Percentiles rank a stretch among this genome's conserved stretches.
These are phyloP conservation scores for Austrofundulus limnaeus DNA, from an alignment of 2,113 vertebrate genomes.

Conservation along the genomic window DNA sequence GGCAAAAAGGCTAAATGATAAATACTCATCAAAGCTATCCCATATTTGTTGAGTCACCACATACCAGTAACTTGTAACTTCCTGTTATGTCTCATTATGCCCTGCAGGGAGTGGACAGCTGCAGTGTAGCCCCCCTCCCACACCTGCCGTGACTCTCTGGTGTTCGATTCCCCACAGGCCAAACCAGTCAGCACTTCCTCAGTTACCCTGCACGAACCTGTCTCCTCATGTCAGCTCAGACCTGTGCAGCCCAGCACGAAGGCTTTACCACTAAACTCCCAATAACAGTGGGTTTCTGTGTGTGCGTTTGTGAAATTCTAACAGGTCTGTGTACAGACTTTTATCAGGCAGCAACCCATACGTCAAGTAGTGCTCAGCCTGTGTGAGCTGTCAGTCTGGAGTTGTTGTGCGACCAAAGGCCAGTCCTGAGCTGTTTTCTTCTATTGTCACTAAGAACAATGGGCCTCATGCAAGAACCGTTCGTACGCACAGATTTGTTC, in stretches of 20 bases:
- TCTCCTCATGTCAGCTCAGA: slow-evolving; percentile 51
- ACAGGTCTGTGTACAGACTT: slow-evolving; percentile 9
- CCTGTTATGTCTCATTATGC: slow-evolving; percentile 33
- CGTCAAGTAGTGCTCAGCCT: slow-evolving; percentile 18
- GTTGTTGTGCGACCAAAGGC: slow-evolving; percentile 7
- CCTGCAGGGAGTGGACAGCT: slow-evolving; percentile 25
- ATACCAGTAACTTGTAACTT: slow-evolving; percentile 25
- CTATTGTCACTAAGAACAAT: not conserved
- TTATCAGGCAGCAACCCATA: slow-evolving; percentile 39
- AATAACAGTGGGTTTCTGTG: slow-evolving; percentile 16
- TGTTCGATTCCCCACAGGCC: slow-evolving; percentile 38
- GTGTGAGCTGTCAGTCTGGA: slow-evolving; percentile 8
- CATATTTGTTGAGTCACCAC: slow-evolving; percentile 24
- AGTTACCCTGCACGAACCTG: slow-evolving; percentile 33
- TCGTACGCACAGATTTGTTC: too few species aligned
- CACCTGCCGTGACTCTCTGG: slow-evolving; percentile 27
- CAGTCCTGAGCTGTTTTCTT: slow-evolving; percentile 5
- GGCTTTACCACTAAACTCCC: slow-evolving; percentile 26
- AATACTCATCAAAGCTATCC: not conserved
- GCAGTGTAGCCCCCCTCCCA: slow-evolving; percentile 18
- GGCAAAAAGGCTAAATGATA: not conserved
- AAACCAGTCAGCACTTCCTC: slow-evolving; percentile 12
- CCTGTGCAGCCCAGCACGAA: slow-evolving; percentile 48
- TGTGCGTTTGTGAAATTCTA: not conserved
- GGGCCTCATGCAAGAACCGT: too few species aligned